A percentile compares a stretch with the other conserved stretches of the same genome.
Conservation (phyloP, 1,140 invertebrate species). For the Popillia japonica region DNA sequence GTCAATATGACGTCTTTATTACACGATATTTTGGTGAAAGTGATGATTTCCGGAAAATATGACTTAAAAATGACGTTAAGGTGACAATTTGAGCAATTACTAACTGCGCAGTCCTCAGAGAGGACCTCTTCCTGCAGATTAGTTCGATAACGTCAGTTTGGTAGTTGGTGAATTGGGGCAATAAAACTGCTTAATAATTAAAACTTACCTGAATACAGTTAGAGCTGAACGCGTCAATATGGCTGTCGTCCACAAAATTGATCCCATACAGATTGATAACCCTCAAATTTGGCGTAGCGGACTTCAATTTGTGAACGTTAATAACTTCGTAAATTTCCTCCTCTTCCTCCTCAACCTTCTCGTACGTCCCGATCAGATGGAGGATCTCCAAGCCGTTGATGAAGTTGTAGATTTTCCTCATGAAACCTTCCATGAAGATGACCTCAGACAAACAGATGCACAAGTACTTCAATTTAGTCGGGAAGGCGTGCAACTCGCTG, state of each 20-base stretch:
- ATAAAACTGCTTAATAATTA: too few species aligned
- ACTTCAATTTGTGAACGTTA: constrained; percentile 98
- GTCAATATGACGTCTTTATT: too few species aligned
- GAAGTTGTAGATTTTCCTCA: constrained; percentile 99
- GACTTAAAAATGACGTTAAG: neutral
- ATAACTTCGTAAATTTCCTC: constrained; percentile 99
- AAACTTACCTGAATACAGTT: constrained; percentile 82
- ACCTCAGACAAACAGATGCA: constrained; percentile 99
- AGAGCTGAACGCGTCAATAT: constrained; percentile 97
- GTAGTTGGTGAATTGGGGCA: too few species aligned
- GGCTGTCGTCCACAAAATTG: constrained; percentile 97
- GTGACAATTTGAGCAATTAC: neutral
- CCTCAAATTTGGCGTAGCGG: constrained; percentile 92
- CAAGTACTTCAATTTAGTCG: constrained; percentile 95
- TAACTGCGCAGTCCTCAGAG: too few species aligned
- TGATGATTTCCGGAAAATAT: neutral
- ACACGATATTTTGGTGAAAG: too few species aligned
- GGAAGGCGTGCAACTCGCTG: constrained; percentile 97
- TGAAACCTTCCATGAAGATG: constrained; percentile 99
- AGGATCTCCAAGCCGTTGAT: constrained; percentile 99
- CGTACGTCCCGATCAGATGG: constrained; percentile 98
- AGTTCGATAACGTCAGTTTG: too few species aligned
- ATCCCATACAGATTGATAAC: constrained; percentile 98
- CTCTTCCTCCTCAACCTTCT: constrained; percentile 98
- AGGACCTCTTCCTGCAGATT: too few species aligned